Evolutionary conservation across 1,140 invertebrate genomes (phyloP), one percentile per base, ranked within the genome.

Genomic region (Tetragnatha versicolor): DNA sequence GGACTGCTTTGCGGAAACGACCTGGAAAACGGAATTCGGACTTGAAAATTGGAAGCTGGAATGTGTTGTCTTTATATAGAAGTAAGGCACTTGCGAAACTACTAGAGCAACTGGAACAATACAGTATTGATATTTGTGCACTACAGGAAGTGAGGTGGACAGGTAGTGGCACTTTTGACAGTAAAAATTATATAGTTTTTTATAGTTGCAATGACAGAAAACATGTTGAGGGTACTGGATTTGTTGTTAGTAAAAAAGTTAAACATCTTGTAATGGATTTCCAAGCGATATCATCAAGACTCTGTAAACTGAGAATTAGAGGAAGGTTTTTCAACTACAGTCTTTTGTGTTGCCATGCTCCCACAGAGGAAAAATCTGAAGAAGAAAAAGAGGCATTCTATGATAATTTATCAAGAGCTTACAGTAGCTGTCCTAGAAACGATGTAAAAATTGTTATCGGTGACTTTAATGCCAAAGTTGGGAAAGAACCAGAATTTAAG

Each of bases 61-160:
- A n/a, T n/a, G n/a, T n/a, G n/a, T n/a, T n/a, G n/a, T n/a, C n/a
- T n/a, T n/a, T n/a, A n/a, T n/a, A n/a, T n/a, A n/a, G n/a, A n/a
- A n/a, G n/a, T n/a, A n/a, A n/a, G n/a, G n/a, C n/a, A n/a, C n/a
- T n/a, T n/a, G n/a, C n/a, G n/a, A n/a, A n/a, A n/a, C n/a, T n/a
- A n/a, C n/a, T n/a, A n/a, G n/a, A n/a, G n/a, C n/a, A n/a, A n/a
- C n/a, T n/a, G n/a, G n/a, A n/a, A n/a, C n/a, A n/a, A n/a, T n/a
- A n/a, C n/a, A n/a, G n/a, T 25, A 66, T 66, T 45, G 10, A 45
- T 47, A 7, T 66, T 14, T 27, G 25, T 10, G 37, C 63, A 29
- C 35, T 66, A 47, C 63, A 66, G 63, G 37, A 66, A 47, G 47
- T 66, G 9, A 66, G 37, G n/a, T 45, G 37, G 42, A 66, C 63